Conservation (phyloP, 1,140 invertebrate species). For the Drosophila aff. region DNA sequence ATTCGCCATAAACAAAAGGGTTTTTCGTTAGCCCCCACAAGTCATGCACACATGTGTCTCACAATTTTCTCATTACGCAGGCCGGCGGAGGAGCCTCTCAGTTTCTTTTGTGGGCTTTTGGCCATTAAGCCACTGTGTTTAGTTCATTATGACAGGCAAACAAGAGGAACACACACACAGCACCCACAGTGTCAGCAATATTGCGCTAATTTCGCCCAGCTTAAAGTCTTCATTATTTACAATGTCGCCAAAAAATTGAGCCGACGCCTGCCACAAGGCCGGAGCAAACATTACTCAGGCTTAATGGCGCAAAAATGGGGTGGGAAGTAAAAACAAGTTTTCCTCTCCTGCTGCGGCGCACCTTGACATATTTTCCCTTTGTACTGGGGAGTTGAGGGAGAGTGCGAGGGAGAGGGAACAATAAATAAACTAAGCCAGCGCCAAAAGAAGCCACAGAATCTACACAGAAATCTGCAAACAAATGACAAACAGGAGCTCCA, state of each 20-base stretch:
- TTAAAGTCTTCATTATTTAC: constrained; percentile 83
- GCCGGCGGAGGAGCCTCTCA: not conserved
- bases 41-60: constrained; percentile 36
- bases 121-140: constrained; percentile 55
- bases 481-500: constrained; percentile 78
- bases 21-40: not conserved
- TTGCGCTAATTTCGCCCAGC: constrained; percentile 73
- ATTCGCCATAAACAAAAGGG: constrained; percentile 35
- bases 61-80: constrained; percentile 18
- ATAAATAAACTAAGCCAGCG: constrained; percentile 81
- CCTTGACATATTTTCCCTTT: constrained; percentile 71
- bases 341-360: constrained; percentile 63
- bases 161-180: constrained; percentile 7
- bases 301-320: constrained; percentile 48
- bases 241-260: constrained; percentile 73
- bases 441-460: constrained; percentile 79
- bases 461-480: constrained; percentile 82
- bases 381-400: constrained; percentile 1
- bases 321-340: constrained; percentile 35
- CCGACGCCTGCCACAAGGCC: constrained; percentile 67
- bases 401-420: constrained; percentile 26
- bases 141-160: constrained; percentile 70
- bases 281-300: constrained; percentile 74
- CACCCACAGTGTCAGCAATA: constrained; percentile 18
- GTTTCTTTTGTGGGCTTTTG: constrained; percentile 6